Evolutionary conservation across 2,797 vertebrate species (phyloP).

Genomic region (Argya squamiceps): DNA sequence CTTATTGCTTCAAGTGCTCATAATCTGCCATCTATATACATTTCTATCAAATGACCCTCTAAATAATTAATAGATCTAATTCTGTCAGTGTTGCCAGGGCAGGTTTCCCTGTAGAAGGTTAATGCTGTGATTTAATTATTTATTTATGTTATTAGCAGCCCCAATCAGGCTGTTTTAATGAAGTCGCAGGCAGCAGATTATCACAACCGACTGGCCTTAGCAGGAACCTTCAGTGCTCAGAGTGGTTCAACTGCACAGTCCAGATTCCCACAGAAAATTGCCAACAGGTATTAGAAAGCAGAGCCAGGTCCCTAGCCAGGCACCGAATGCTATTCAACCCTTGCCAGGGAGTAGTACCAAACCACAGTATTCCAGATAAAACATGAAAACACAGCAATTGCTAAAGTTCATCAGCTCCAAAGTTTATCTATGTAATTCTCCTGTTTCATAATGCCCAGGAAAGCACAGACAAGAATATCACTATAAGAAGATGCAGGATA

Average conservation of each 20-base stretch:
- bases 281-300: not conserved
- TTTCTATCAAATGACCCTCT: conserved; percentile 59
- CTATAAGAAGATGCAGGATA: not conserved
- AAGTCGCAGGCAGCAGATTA: conserved; percentile 1
- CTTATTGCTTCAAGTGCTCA: conserved; percentile 44
- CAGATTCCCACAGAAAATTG: not conserved
- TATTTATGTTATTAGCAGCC: conserved; percentile 58
- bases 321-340: not conserved
- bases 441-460: not conserved
- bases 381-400: not conserved
- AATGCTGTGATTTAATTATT: conserved; percentile 66
- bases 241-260: not conserved
- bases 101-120: conserved; percentile 64
- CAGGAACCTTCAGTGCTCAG: not conserved
- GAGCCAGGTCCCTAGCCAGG: not conserved
- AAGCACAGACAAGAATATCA: not conserved
- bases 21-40: conserved; percentile 54
- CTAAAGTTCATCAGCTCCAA: not conserved
- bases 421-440: not conserved
- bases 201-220: not conserved
- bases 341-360: not conserved
- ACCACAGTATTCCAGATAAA: not conserved
- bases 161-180: conserved; percentile 49
- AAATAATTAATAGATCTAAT: conserved; percentile 71
- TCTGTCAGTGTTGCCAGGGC: conserved; percentile 47